Evolutionary conservation across 2,797 vertebrate species (phyloP).

Genomic region (Molothrus ater): DNA sequence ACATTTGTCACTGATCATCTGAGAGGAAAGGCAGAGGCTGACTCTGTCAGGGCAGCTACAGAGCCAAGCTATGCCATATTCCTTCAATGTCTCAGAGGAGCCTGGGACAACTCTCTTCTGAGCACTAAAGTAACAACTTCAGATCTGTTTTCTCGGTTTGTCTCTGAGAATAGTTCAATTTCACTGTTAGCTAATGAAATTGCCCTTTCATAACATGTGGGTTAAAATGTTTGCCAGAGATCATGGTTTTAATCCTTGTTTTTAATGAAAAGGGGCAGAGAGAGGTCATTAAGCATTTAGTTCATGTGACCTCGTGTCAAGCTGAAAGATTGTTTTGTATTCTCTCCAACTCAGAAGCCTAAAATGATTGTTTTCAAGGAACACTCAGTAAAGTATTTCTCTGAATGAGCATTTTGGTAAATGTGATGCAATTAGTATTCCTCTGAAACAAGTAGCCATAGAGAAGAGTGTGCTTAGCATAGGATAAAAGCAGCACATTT

Average conservation of each 20-base stretch:
- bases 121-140: not conserved
- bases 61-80: not conserved
- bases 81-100: accelerated
- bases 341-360: constrained; percentile 19
- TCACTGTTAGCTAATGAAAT: constrained; percentile 1
- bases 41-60: not conserved
- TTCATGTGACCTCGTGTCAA: constrained; percentile 1
- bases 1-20: not conserved
- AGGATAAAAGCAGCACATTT: not conserved
- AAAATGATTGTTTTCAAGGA: constrained; percentile 59
- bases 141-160: not conserved
- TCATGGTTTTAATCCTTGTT: not conserved
- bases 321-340: not conserved
- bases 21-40: not conserved
- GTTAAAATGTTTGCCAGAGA: not conserved
- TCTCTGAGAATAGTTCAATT: not conserved
- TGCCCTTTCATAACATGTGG: not conserved
- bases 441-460: not conserved
- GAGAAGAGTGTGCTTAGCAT: not conserved
- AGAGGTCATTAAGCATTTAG: not conserved
- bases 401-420: not conserved
- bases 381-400: not conserved
- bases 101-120: accelerated
- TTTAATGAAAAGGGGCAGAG: constrained; percentile 17
- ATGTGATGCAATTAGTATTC: not conserved